Evolutionary conservation across 2,797 vertebrate species (phyloP).

Genomic region (Setipinna tenuifilis): DNA sequence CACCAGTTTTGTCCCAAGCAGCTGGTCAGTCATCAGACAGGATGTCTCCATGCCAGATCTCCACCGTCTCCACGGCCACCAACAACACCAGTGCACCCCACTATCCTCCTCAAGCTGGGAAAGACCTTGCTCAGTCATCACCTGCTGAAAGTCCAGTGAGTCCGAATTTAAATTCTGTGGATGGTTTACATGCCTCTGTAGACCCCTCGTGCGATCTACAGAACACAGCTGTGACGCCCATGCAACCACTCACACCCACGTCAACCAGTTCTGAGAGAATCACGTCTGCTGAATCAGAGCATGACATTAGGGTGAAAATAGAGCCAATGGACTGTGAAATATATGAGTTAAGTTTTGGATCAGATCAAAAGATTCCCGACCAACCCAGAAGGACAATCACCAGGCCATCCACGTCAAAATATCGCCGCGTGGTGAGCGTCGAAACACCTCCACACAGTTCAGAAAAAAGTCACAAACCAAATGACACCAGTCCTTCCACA

Average conservation of each 20-base stretch:
- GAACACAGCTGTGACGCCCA: background rate
- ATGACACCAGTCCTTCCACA: background rate
- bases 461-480: too few species aligned
- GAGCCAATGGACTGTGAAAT: conserved; percentile 18
- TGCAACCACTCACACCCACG: background rate
- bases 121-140: conserved; percentile 45
- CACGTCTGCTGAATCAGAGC: conserved; percentile 1
- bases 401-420: too few species aligned
- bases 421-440: too few species aligned
- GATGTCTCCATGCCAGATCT: too few species aligned
- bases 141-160: conserved; percentile 31
- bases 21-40: conserved; percentile 34
- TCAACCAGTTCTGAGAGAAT: background rate
- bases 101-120: conserved; percentile 34
- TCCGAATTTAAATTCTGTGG: background rate
- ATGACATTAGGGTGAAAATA: background rate
- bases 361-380: conserved; percentile 31
- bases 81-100: conserved; percentile 42
- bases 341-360: conserved; percentile 32
- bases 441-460: too few species aligned
- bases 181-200: background rate
- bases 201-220: background rate
- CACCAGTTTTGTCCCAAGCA: conserved; percentile 10
- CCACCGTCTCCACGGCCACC: background rate
- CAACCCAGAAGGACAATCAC: conserved; percentile 20